Base-by-base conservation (phyloP, 2,113 vertebrate species). In the Pimephales promelas region DNA sequence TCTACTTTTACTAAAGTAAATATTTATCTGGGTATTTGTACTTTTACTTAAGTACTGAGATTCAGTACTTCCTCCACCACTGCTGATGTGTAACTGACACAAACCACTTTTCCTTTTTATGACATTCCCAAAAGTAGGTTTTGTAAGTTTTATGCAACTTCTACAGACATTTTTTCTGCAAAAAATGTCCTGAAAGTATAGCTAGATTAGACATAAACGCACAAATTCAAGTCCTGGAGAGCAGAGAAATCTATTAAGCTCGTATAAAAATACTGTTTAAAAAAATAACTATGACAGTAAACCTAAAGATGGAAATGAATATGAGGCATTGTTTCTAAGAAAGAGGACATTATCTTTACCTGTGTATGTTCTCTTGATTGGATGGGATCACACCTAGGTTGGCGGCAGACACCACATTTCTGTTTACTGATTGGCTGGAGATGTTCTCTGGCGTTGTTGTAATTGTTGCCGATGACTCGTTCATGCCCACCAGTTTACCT, bases 401-500 rank as follows among this genome's bases (percentile, higher is more conserved):
- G 89, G 97, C 96, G 72, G 95, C 93, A 0, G 95, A 95, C 71
- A 95, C 92, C 73, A 99, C 88, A 81, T 92, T 97, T 89, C 95
- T 94, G 87, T 89, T 91, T 89, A 98, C 89, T 83, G 92, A 73
- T 68, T 88, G 95, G 77, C 92, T 91, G 52, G 95, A 93, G 73
- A 92, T 86, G 85, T 94, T 95, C 84, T 95, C 93, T 0, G 96
- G 94, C 70, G 95, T 92, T 90, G 96, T 89, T 82, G 92, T 86
- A 89, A 99, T 82, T 2, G 92, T 91, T 74, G 95, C 83, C 7
- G 96, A 97, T 34, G 91, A 95, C 91, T 99, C 98, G 87, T 99
- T 99, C 98, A 99, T 98, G 84, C 98, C 97, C 75, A 94, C 93
- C 68, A 99, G 94, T 83, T 94, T 95, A 87, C 96, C 97, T 99